Evolutionary conservation across 2,888 invertebrate species (phyloP).

Genomic region (Dasysyrphus albostriatus): DNA sequence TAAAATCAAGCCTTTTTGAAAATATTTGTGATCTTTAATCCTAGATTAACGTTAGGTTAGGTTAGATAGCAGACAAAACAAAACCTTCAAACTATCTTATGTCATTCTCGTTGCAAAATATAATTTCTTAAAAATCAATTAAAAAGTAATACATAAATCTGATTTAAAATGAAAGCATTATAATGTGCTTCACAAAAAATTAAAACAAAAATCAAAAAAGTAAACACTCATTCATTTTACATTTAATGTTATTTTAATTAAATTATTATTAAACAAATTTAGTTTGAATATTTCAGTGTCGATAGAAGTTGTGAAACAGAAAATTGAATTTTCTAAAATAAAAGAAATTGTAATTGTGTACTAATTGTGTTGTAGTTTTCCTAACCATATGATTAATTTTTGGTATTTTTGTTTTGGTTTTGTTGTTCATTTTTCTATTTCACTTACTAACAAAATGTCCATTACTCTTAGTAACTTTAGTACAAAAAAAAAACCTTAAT

Average conservation of each 20-base stretch:
- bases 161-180: constrained; percentile 33
- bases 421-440: constrained; percentile 44
- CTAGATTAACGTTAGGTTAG: too few relatives aligned
- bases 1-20: too few relatives aligned
- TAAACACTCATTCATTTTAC: constrained; percentile 23
- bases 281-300: constrained; percentile 72
- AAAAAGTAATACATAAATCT: constrained; percentile 1
- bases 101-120: constrained; percentile 41
- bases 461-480: constrained; percentile 61
- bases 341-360: constrained; percentile 71
- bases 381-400: constrained; percentile 43
- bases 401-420: constrained; percentile 16
- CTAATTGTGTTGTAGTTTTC: constrained; percentile 72
- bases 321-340: constrained; percentile 57
- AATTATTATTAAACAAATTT: constrained; percentile 49
- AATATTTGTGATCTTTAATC: too few relatives aligned
- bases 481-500: constrained; percentile 47
- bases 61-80: not conserved
- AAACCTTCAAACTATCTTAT: not conserved
- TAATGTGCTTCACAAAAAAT: constrained; percentile 14
- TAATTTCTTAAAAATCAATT: constrained; percentile 5
- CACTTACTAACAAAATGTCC: constrained; percentile 67
- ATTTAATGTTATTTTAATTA: constrained; percentile 57
- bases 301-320: constrained; percentile 73
- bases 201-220: not conserved